Evolutionary conservation across 1,140 invertebrate species (phyloP), one percentile per base, ranked within the genome.

Genomic region (Musca vetustissima): DNA sequence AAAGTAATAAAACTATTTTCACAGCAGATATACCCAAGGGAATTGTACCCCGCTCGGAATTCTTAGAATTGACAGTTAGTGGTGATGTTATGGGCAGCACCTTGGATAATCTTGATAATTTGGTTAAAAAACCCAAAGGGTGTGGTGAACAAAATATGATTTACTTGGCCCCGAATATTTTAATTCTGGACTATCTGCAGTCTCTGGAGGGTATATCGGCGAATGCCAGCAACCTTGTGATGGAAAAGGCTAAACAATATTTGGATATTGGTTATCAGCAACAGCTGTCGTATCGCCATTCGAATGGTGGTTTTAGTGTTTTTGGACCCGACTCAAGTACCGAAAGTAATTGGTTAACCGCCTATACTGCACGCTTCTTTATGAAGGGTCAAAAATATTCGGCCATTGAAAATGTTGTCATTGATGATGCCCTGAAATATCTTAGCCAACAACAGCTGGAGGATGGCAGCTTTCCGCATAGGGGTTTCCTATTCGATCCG

Each of bases 131-230:
- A 86, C 95, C 96, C 6, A 93, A 89, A 73, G 95, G 94, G 3
- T 98, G 96, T 83, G 95, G 95, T 19, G 96, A 98, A 85, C 96
- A 98, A 81, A 98, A 97, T 76, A 95, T 98, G 91, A 83, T 96
- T 4, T 93, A 93, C 74, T 90, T 97, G 75, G 93, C 96, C 19
- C 94, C 95, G 7, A 95, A 95, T 80, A 91, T 97, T 76, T 91
- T 95, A 22, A 87, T 96, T 22, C 78, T 93, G 14, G 88, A 94
- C 72, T 97, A 98, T 66, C 65, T 47, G 0, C 1, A 17, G 11
- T 47, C 65, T 1, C 13, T 47, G 13, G 19, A 15, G 1, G 19
- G 57, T 7, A 43, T 43, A 13, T 8, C 1, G 36, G 11, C 36
- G 36, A 28, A 22, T 28, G 47, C 36, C 8, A 48, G 21, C 15